Percentiles rank a stretch among this genome's conserved stretches.
Evolutionary conservation across 1,140 invertebrate species (phyloP).

Genomic region (Drosophila hydei): DNA sequence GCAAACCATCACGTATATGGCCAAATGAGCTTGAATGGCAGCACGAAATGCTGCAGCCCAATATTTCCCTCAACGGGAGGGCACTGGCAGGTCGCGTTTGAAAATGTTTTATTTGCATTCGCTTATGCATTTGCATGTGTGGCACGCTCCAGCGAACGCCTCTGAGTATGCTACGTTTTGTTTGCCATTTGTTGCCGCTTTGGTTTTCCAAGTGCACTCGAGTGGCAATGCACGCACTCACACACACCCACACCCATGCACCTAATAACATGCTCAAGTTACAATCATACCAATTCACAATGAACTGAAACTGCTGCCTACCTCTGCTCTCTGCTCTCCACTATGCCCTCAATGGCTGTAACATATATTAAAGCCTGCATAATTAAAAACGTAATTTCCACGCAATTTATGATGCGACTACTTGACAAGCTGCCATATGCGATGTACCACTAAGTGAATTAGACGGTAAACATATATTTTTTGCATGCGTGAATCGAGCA

Average conservation of each 20-base stretch:
- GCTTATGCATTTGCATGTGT: conserved; percentile 66
- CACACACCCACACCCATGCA: background rate
- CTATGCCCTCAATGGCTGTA: conserved; percentile 17
- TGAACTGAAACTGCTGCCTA: conserved; percentile 9
- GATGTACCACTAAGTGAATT: conserved; percentile 59
- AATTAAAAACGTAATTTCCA: conserved; percentile 38
- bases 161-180: conserved; percentile 67
- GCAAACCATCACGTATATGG: conserved; percentile 67
- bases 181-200: conserved; percentile 74
- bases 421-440: background rate
- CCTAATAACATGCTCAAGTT: background rate
- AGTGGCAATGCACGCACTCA: conserved; percentile 18
- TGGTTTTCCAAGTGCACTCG: conserved; percentile 41
- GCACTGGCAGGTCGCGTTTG: conserved; percentile 14
- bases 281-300: conserved; percentile 1
- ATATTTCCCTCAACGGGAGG: conserved; percentile 26
- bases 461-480: no score
- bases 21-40: conserved; percentile 45
- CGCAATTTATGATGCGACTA: conserved; percentile 2
- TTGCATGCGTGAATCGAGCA: conserved; percentile 34
- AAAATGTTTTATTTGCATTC: conserved; percentile 22
- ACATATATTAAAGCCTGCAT: conserved; percentile 68
- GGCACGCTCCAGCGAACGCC: conserved; percentile 59
- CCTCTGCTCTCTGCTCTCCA: conserved; percentile 10
- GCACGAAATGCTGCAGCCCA: conserved; percentile 65